Conservation (phyloP, 1,140 invertebrate genomes). For the Psix sp. region DNA sequence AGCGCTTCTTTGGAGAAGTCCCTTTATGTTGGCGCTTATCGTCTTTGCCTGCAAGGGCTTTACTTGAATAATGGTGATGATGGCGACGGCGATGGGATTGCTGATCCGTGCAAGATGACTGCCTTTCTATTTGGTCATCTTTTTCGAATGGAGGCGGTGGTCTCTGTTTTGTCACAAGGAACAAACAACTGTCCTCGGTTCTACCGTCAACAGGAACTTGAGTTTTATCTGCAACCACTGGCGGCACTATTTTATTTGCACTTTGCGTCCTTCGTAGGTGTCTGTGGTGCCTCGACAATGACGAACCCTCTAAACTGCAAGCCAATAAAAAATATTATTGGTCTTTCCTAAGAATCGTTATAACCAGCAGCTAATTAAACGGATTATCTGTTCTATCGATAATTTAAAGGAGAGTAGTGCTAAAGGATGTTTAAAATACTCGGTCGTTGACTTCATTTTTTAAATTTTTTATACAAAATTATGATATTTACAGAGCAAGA, state of each 20-base stretch:
- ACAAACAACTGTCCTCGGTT: conserved; percentile 25
- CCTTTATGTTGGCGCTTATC: conserved; percentile 27
- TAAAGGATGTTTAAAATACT: too few species aligned
- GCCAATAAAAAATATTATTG: conserved; percentile 9
- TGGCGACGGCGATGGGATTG: conserved; percentile 29
- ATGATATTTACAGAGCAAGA: too few species aligned
- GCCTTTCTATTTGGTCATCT: conserved; percentile 20
- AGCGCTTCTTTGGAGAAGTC: conserved; percentile 12
- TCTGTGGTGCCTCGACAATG: conserved; percentile 23
- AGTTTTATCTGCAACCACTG: conserved; percentile 6
- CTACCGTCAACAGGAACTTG: conserved; percentile 1
- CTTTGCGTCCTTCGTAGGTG: conserved; percentile 44
- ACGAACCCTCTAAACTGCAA: conserved; percentile 33
- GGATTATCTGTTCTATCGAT: too few species aligned
- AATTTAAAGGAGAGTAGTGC: too few species aligned
- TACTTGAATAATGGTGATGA: conserved; percentile 35
- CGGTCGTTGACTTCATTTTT: too few species aligned
- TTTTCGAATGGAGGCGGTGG: conserved; percentile 13
- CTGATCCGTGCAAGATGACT: conserved; percentile 20
- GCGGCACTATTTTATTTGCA: conserved; percentile 44
- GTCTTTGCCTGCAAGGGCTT: conserved; percentile 8
- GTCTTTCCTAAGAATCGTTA: not conserved
- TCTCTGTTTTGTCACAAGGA: conserved; percentile 47
- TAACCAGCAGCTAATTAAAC: too few species aligned
- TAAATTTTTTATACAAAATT: too few species aligned